Base-by-base conservation (phyloP, 2,797 vertebrate species). In the Hemibagrus guttatus region DNA sequence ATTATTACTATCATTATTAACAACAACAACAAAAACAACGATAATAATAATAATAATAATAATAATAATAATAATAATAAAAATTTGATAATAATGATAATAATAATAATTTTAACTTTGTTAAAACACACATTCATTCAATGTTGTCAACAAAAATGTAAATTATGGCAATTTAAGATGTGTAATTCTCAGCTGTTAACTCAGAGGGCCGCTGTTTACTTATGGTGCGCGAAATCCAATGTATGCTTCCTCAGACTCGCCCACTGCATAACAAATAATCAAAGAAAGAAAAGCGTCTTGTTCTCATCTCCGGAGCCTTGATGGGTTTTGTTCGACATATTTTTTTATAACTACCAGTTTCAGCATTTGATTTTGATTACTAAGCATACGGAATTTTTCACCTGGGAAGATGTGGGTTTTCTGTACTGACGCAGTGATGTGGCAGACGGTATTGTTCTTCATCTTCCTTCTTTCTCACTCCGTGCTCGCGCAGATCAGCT, bases 121-220 rank as follows among this genome's bases (percentile, higher is more conserved):
- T 1, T 66, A 14, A 31, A 66, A 16, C 14, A 11, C n/a, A n/a
- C 28, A 66, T 17, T 66, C 16, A 66, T 66, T 49, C 9, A 49
- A 49, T 49, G 7, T 49, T 49, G 1, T 39, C 17, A 39, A 4
- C 28, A 0, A 71, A 69, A 35, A 39, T 42, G 68, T 19, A 21
- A 39, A 39, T 71, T 8, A 46, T 12, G 7, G 21, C 9, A 2
- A 46, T 21, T 46, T 21, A 13, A 46, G 0, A 46, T 49, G 16
- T 39, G 76, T 61, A 35, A 19, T 80, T 59, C 52, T 80, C 19
- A 39, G 8, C 59, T 35, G 28, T 92, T 86, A 88, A 92, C 94
- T 94, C 92, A 49, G 1, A 87, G 93, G 90, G 94, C 89, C 94
- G 93, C 94, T 95, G 94, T 95, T 89, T 85, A 87, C 87, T 86